Evolutionary conservation across 2,797 vertebrate species (phyloP), one percentile per base, ranked within the genome.

Genomic region (Crypturellus tataupa): DNA sequence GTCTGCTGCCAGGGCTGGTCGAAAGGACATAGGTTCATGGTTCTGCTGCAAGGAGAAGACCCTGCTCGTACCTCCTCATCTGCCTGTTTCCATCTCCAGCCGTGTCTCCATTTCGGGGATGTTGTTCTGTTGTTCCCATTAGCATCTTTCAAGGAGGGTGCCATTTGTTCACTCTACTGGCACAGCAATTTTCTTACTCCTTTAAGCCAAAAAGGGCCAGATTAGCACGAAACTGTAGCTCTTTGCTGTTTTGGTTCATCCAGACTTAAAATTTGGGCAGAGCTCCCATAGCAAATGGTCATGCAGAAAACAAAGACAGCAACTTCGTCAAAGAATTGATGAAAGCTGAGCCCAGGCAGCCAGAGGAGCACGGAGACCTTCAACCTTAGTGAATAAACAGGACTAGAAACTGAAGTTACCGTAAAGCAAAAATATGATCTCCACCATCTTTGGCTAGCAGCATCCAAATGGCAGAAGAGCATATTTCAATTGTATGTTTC

Each of bases 341-440:
- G 27, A 58, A 15, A 47, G 4, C 27, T 47, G 40, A 65, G 21
- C 51, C 63, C 44, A 59, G 53, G 65, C 49, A 58, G n/a, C n/a
- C 0, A 0, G 58, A 37, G 53, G 46, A 44, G 27, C 1, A 8
- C 3, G 1, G 1, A 1, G 39, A 42, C 63, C 25, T 55, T 85
- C 53, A 65, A 60, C 33, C 39, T 25, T 17, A 12, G 40, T 12
- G 46, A 56, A 37, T 37, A 62, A 40, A 16, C 64, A 37, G 73
- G 12, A 4, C 47, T 56, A 12, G 39, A 59, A 42, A 39, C 4
- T 3, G 46, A 40, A 23, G 13, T 24, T 17, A 23, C 44, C 46
- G 10, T 31, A 24, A 24, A 64, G 19, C 31, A 49, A 13, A 55
- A 10, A 1, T 8, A 2, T 2, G 5, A 51, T 27, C 40, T 76